Percentiles rank a stretch among this genome's conserved stretches.
Conservation (phyloP, 2,113 vertebrate genomes). For the Morone chrysops region DNA sequence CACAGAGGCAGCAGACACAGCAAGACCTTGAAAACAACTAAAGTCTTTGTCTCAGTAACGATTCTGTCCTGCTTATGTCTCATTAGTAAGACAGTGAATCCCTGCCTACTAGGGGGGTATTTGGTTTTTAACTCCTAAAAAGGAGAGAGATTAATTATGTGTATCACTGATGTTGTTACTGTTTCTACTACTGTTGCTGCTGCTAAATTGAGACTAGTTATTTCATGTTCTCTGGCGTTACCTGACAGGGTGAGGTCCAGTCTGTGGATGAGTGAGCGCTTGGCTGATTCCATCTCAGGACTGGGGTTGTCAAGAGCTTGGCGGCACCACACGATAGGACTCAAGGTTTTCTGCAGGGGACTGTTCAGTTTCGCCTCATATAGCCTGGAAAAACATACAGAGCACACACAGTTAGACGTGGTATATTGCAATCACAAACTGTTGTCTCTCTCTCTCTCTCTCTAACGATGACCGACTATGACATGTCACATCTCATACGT, state of each 20-base stretch:
- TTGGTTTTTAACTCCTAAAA: not conserved
- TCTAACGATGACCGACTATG: not conserved
- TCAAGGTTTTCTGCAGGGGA: constrained; percentile 91
- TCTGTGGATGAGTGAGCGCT: constrained; percentile 95
- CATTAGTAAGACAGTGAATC: not conserved
- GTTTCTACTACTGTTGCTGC: not conserved
- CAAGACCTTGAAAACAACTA: too few relatives aligned
- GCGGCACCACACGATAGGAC: constrained; percentile 96
- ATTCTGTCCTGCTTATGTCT: not conserved
- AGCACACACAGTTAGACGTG: not conserved
- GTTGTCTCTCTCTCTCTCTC: not conserved
- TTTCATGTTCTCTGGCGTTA: constrained; percentile 60
- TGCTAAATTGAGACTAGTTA: not conserved
- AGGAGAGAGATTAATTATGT: not conserved
- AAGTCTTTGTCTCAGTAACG: not conserved
- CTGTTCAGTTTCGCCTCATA: constrained; percentile 94
- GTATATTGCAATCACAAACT: not conserved
- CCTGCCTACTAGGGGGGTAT: not conserved
- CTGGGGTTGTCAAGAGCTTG: constrained; percentile 96
- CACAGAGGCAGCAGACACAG: not conserved
- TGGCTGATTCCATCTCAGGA: constrained; percentile 97
- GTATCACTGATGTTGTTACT: not conserved
- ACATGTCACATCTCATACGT: constrained; percentile 3
- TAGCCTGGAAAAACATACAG: constrained; percentile 84
- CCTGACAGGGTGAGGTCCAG: constrained; percentile 98